Evolutionary conservation across 1,140 invertebrate species (phyloP).

Genomic region (Diorhabda elongata): DNA sequence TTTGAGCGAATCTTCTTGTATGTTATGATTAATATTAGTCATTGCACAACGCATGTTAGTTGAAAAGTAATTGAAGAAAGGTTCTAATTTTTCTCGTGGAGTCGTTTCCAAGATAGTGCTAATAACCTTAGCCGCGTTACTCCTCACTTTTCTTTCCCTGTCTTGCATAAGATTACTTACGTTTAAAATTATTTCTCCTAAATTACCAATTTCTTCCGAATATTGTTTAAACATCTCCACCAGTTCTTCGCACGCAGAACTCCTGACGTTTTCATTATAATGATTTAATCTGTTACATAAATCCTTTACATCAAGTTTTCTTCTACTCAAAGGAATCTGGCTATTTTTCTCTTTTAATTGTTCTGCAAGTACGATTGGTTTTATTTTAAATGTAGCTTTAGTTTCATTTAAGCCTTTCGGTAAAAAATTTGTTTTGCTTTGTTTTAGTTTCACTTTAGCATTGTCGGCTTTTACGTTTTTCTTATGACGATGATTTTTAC

Average conservation of each 20-base stretch:
- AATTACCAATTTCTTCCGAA: constrained; percentile 53
- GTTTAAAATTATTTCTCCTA: constrained; percentile 64
- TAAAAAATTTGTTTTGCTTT: constrained; percentile 57
- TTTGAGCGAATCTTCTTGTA: constrained; percentile 76
- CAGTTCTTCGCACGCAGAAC: constrained; percentile 66
- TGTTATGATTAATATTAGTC: constrained; percentile 74
- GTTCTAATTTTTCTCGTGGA: constrained; percentile 49
- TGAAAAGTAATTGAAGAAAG: constrained; percentile 70
- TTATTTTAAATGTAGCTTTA: constrained; percentile 81
- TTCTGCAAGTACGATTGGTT: constrained; percentile 75
- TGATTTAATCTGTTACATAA: constrained; percentile 70
- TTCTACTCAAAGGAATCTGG: constrained; percentile 61
- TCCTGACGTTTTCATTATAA: constrained; percentile 67
- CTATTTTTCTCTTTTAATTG: constrained; percentile 65
- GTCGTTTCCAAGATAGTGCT: constrained; percentile 58
- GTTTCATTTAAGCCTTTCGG: constrained; percentile 81
- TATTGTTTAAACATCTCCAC: constrained; percentile 62
- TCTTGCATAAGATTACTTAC: constrained; percentile 67
- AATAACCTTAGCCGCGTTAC: constrained; percentile 64
- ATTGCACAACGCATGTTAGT: constrained; percentile 80
- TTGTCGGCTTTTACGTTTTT: constrained; percentile 73
- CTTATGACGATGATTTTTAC: constrained; percentile 55
- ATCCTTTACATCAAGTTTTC: constrained; percentile 73
- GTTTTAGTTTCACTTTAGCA: constrained; percentile 73
- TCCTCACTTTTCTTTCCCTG: constrained; percentile 65